A percentile compares a stretch with the other conserved stretches of the same genome.
Conservation (phyloP, 2,113 vertebrate species). For the Phocoena sinus region DNA sequence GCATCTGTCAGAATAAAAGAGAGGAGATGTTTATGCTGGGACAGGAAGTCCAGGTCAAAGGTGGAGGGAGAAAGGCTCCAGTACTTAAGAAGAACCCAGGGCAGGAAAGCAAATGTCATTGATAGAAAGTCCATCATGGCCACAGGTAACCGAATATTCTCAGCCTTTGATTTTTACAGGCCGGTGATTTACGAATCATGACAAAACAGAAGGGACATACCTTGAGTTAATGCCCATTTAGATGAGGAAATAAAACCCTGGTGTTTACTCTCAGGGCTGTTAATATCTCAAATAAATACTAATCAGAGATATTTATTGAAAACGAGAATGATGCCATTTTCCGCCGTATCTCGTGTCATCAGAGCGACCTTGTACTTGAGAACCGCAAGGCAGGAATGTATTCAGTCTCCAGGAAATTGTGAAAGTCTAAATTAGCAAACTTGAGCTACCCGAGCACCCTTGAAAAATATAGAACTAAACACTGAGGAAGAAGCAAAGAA, state of each 20-base stretch:
- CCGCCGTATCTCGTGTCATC: background rate
- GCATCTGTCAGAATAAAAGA: slow-evolving; percentile 51
- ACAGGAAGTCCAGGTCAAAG: slow-evolving; percentile 63
- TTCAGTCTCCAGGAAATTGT: slow-evolving; percentile 7
- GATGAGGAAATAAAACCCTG: slow-evolving; percentile 26
- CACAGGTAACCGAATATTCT: slow-evolving; percentile 62
- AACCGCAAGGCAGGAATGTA: background rate
- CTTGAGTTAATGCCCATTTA: slow-evolving; percentile 5
- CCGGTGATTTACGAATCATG: slow-evolving; percentile 32
- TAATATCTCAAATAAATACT: slow-evolving; percentile 35
- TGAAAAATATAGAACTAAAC: background rate
- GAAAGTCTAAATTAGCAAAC: slow-evolving; percentile 11
- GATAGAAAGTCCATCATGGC: slow-evolving; percentile 54
- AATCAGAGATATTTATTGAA: background rate
- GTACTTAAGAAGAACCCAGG: background rate
- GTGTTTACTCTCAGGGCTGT: background rate
- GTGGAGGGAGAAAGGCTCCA: slow-evolving; percentile 43
- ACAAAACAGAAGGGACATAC: background rate
- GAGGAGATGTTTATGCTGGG: slow-evolving; percentile 42
- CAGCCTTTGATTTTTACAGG: slow-evolving; percentile 54
- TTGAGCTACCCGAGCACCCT: background rate
- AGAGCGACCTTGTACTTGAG: background rate
- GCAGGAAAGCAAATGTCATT: slow-evolving; percentile 56
- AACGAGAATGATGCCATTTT: background rate
- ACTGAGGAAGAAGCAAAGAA: background rate